Conservation (phyloP, 2,888 invertebrate species). For the Trypoxylon attenuatum region DNA sequence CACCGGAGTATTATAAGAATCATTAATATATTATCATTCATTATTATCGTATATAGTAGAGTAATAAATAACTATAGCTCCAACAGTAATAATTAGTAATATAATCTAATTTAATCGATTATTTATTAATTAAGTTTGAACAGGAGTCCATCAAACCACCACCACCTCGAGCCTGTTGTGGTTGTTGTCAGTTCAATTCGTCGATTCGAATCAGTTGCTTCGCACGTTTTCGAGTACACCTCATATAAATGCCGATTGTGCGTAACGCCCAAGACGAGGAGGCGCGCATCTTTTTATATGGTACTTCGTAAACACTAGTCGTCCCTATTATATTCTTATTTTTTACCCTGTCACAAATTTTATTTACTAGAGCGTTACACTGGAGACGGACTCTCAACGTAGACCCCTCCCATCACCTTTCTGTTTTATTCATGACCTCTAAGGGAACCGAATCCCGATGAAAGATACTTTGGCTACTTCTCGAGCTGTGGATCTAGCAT, state of each 20-base stretch:
- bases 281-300: neutral
- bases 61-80: conserved; percentile 66
- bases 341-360: conserved; percentile 14
- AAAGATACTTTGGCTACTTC: no score
- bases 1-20: conserved; percentile 74
- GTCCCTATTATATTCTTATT: conserved; percentile 7
- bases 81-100: conserved; percentile 70
- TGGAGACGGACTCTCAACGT: no score
- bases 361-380: conserved; percentile 8
- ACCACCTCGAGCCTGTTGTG: conserved; percentile 30
- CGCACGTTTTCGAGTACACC: conserved; percentile 1
- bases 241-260: no score
- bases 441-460: no score
- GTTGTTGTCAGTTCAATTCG: conserved; percentile 1
- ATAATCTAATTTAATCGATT: conserved; percentile 74
- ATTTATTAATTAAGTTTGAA: conserved; percentile 74
- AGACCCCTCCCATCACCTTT: no score
- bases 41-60: conserved; percentile 71
- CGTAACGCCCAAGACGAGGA: no score
- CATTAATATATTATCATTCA: conserved; percentile 75
- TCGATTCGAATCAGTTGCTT: neutral
- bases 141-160: conserved; percentile 33
- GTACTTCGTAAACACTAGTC: conserved; percentile 32
- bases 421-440: neutral
- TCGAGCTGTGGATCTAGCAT: no score